Evolutionary conservation across 2,888 invertebrate genomes (phyloP).

Genomic region (Scaptomyza tumidula): DNA sequence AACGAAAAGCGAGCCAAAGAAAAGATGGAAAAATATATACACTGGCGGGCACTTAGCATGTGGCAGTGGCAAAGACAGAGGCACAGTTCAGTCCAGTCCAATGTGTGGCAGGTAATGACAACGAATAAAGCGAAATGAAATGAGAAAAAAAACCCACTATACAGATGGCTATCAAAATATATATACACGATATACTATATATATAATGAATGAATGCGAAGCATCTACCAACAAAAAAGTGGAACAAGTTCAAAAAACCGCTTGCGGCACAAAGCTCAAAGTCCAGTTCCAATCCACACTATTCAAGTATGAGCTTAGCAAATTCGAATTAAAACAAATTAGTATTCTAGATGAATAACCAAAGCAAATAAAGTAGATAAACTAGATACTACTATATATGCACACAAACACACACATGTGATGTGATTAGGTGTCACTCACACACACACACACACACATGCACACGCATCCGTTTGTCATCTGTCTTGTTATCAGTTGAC

Average conservation of each 20-base stretch:
- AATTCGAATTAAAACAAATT: slow-evolving; percentile 6
- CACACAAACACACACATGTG: background rate
- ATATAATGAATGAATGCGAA: background rate
- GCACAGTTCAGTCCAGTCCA: background rate
- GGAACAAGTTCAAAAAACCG: slow-evolving; percentile 1
- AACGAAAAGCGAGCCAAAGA: slow-evolving; percentile 27
- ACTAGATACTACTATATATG: slow-evolving; percentile 20
- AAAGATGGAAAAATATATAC: slow-evolving; percentile 35
- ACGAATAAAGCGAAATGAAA: background rate
- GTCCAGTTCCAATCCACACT: slow-evolving; percentile 14
- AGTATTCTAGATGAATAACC: slow-evolving; percentile 17
- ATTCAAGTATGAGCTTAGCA: background rate
- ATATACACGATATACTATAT: background rate
- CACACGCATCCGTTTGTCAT: slow-evolving; percentile 51
- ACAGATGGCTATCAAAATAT: background rate
- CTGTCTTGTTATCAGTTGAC: slow-evolving; percentile 55
- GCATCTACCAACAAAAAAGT: background rate
- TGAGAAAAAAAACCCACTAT: slow-evolving; percentile 8
- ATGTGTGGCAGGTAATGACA: slow-evolving; percentile 5
- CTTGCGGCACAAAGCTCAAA: slow-evolving; percentile 12
- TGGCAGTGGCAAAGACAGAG: slow-evolving; percentile 17
- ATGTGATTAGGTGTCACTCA: slow-evolving; percentile 29
- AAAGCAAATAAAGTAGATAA: slow-evolving; percentile 2
- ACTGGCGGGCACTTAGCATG: slow-evolving; percentile 43
- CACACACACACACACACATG: slow-evolving; percentile 5